Evolutionary conservation across 2,113 vertebrate genomes (phyloP).

Genomic region (Cynopterus brachyotis): DNA sequence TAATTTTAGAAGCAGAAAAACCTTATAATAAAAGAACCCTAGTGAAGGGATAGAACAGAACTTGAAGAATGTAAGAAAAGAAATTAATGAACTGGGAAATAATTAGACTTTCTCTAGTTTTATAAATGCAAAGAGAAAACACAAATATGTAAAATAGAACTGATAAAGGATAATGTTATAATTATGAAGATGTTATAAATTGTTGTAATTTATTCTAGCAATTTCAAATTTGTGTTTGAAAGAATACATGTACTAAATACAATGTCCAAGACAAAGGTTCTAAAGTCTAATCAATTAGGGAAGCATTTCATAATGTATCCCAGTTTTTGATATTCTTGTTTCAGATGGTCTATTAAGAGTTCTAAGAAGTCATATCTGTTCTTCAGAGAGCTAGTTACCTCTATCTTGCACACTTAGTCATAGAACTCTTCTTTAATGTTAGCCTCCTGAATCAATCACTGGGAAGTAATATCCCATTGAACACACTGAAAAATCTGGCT

Average conservation of each 20-base stretch:
- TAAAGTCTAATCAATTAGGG: background rate
- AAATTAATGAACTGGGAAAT: background rate
- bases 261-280: background rate
- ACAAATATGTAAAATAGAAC: background rate
- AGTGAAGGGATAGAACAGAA: background rate
- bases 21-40: background rate
- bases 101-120: background rate
- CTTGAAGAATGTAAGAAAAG: background rate
- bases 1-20: background rate
- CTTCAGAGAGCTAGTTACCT: background rate
- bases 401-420: background rate
- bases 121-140: background rate
- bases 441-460: background rate
- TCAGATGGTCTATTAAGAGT: background rate
- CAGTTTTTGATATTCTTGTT: background rate
- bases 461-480: background rate
- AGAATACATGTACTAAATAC: background rate
- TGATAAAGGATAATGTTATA: background rate
- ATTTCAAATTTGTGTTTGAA: background rate
- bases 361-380: background rate
- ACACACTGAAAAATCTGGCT: background rate
- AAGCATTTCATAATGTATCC: background rate
- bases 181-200: background rate
- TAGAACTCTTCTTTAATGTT: background rate
- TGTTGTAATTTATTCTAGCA: background rate